Base-by-base conservation (phyloP, 2,797 vertebrate species). In the Pipistrellus kuhlii region DNA sequence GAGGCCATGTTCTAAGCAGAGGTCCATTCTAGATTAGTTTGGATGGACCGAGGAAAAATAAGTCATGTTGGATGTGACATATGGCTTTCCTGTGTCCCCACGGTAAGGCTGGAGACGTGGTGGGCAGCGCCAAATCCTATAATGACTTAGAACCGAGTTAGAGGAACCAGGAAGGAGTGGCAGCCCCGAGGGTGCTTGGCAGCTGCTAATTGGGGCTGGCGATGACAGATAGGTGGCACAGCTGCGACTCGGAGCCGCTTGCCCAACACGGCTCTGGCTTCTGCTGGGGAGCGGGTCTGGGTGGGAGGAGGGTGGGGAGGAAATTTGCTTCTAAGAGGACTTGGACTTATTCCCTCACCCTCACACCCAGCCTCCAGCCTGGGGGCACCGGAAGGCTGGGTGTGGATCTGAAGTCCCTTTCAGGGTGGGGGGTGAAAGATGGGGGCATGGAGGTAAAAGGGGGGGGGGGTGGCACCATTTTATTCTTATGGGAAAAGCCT, bases 161-260 rank as follows among this genome's bases (percentile, higher is more conserved):
- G 89, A 96, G 89, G 81, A 93, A 46, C 55, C 4, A 0, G 38
- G 83, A 30, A 84, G 93, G 94, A 75, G 94, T 51, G 96, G 94
- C 91, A 46, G 94, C 94, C 93, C 93, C 1, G 4, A 89, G 91
- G 96, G 87, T 25, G 2, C 94, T 81, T 21, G 18, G 41, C 41
- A 90, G 68, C 76, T 87, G 69, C 84, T 93, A 88, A 96, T 69
- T 93, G 81, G 91, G 32, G 38, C n/a, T 59, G 30, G 81, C 82
- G 95, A 93, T 96, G 97, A 95, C 89, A 96, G 92, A 88, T 6
- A 20, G 81, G 64, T 53, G 94, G 75, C 72, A 44, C 20, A 76
- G 89, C 77, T 1, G 5, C 59, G 30, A 21, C 25, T 64, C 0
- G 8, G 68, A 93, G 90, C 57, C 0, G 0, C 71, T 73, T 68